These are phyloP conservation scores for Terrapene triunguis DNA, from an alignment of 2,113 vertebrate genomes.

Conservation along the genomic window DNA sequence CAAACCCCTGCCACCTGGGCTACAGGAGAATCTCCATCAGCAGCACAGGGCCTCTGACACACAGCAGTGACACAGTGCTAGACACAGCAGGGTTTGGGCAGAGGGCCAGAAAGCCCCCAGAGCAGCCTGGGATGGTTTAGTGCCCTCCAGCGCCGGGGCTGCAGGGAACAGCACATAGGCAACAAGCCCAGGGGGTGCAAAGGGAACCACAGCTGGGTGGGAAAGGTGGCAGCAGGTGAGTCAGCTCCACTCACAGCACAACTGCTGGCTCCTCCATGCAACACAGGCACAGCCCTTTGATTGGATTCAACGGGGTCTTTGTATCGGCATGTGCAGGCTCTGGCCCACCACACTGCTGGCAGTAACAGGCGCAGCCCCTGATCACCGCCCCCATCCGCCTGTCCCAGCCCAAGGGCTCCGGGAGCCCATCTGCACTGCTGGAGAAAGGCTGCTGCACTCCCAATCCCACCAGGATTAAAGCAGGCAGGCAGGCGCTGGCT, in stretches of 20 bases:
- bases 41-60: neutral
- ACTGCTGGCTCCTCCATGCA: neutral
- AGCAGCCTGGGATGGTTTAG: neutral
- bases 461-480: neutral
- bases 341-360: neutral
- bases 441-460: neutral
- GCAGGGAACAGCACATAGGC: neutral
- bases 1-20: neutral
- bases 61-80: neutral
- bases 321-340: neutral
- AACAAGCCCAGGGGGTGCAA: neutral
- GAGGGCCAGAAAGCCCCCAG: neutral
- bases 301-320: neutral
- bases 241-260: neutral
- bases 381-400: neutral
- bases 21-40: neutral
- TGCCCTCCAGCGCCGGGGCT: neutral
- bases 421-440: no score
- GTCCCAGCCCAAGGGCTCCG: no score
- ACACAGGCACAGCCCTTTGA: neutral
- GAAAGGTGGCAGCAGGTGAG: neutral
- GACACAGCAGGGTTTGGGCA: neutral
- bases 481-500: neutral
- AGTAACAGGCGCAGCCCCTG: neutral
- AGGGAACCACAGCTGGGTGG: neutral